Percentiles rank a stretch among this genome's conserved stretches.
Evolutionary conservation across 2,797 vertebrate species (phyloP).

Genomic region (Siniperca obscura): DNA sequence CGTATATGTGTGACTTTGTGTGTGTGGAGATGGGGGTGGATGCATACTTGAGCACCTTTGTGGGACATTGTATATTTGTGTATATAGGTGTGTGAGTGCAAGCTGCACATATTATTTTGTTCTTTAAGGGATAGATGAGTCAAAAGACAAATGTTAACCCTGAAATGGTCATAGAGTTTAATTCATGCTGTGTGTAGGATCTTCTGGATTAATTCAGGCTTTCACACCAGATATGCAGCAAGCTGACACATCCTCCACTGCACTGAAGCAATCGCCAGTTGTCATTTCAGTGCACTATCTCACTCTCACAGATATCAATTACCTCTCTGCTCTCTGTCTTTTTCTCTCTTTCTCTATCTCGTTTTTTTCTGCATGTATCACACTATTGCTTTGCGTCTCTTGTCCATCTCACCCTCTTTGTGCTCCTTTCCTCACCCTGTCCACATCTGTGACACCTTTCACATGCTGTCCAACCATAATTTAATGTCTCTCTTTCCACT

Average conservation of each 20-base stretch:
- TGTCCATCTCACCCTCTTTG: constrained; percentile 3
- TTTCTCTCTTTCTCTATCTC: constrained; percentile 19
- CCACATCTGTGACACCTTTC: constrained; percentile 14
- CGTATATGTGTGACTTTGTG: constrained; percentile 36
- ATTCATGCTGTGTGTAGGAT: constrained; percentile 57
- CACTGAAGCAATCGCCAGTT: constrained; percentile 55
- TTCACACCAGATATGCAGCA: constrained; percentile 47
- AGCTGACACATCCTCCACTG: constrained; percentile 66
- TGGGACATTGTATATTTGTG: constrained; percentile 26
- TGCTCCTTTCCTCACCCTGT: constrained; percentile 6
- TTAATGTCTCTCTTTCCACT: neutral
- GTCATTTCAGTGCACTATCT: constrained; percentile 63
- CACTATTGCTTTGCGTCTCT: neutral
- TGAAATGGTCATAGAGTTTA: constrained; percentile 64
- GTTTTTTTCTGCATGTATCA: constrained; percentile 19
- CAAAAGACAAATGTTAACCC: constrained; percentile 71
- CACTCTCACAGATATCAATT: constrained; percentile 60
- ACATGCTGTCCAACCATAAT: constrained; percentile 16
- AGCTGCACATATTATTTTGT: constrained; percentile 43
- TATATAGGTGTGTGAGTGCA: constrained; percentile 27
- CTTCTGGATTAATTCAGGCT: constrained; percentile 56
- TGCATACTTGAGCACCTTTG: constrained; percentile 21
- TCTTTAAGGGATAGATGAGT: constrained; percentile 58
- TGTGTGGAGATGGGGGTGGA: constrained; percentile 19
- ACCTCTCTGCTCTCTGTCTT: constrained; percentile 44